These are phyloP conservation scores for Huso huso DNA, from an alignment of 2,797 vertebrate species.

Conservation along the genomic window DNA sequence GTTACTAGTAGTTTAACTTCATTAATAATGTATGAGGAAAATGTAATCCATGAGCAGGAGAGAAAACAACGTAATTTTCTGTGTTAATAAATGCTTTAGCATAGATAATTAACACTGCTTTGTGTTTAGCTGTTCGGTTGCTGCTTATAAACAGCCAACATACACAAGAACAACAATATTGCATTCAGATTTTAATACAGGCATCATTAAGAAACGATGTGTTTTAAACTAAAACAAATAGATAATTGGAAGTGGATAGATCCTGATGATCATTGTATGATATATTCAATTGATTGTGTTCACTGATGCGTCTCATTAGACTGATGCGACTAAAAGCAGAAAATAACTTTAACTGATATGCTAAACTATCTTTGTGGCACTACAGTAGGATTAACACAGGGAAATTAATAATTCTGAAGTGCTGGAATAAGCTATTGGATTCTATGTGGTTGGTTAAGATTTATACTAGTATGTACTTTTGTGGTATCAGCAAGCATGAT, in stretches of 20 bases:
- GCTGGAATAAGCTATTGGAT: conserved; percentile 1
- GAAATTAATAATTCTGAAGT: conserved; percentile 41
- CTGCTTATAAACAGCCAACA: too few species aligned
- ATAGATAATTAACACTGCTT: conserved; percentile 58
- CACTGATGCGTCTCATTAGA: conserved; percentile 65
- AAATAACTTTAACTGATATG: conserved; percentile 52
- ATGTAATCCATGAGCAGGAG: conserved; percentile 83
- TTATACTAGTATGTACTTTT: background rate
- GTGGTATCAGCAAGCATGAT: background rate
- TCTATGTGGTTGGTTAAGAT: background rate
- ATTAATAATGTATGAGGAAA: conserved; percentile 99
- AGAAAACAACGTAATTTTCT: conserved; percentile 36
- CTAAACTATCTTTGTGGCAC: conserved; percentile 20
- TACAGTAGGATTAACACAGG: conserved; percentile 22
- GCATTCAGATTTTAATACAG: too few species aligned
- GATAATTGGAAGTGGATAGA: conserved; percentile 14
- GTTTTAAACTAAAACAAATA: too few species aligned
- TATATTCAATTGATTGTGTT: conserved; percentile 65
- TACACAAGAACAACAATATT: too few species aligned
- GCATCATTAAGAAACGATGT: too few species aligned
- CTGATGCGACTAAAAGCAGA: conserved; percentile 50
- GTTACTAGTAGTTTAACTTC: conserved; percentile 98
- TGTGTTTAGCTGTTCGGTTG: background rate
- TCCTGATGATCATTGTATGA: conserved; percentile 32
- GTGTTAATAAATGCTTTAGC: conserved; percentile 53